Percentiles rank a stretch among this genome's conserved stretches.
phyloP scores from a whole-genome alignment of 2,888 invertebrate species.

The Parasteatoda lunata region DNA sequence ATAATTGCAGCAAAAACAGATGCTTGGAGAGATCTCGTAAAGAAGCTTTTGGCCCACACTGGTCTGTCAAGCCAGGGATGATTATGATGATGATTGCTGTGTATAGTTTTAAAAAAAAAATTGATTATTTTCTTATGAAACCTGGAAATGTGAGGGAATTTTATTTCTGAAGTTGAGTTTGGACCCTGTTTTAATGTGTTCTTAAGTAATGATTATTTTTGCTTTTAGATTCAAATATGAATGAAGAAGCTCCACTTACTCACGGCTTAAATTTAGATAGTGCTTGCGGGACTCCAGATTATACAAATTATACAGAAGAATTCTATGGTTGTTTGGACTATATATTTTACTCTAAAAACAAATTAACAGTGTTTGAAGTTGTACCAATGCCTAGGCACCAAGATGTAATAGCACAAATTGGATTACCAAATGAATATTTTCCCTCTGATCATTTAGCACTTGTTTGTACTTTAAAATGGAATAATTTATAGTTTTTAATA shows the following conservation, averaged over 20 bases:
- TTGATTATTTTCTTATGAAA: no score
- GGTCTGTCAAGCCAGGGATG: no score
- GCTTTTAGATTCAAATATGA: slow-evolving; percentile 30
- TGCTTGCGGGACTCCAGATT: slow-evolving; percentile 88
- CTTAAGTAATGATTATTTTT: neutral
- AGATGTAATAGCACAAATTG: slow-evolving; percentile 83
- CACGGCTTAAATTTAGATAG: slow-evolving; percentile 82
- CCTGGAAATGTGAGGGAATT: no score
- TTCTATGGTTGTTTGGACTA: slow-evolving; percentile 94
- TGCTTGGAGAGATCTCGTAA: no score
- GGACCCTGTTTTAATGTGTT: no score
- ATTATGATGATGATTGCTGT: no score
- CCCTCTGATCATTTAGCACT: slow-evolving; percentile 96
- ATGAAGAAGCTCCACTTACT: slow-evolving; percentile 78
- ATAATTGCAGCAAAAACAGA: no score
- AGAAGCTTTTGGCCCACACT: no score
- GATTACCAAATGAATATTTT: slow-evolving; percentile 90
- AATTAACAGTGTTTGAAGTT: slow-evolving; percentile 75
- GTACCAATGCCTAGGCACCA: slow-evolving; percentile 87
- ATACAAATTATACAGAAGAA: slow-evolving; percentile 87
- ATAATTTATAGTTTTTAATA: slow-evolving; percentile 14
- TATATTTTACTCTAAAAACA: slow-evolving; percentile 81
- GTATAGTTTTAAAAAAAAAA: no score
- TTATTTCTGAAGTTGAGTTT: no score
- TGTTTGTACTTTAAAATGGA: slow-evolving; percentile 83